phyloP scores from a whole-genome alignment of 2,113 vertebrate species.

The Aphyosemion australe region DNA sequence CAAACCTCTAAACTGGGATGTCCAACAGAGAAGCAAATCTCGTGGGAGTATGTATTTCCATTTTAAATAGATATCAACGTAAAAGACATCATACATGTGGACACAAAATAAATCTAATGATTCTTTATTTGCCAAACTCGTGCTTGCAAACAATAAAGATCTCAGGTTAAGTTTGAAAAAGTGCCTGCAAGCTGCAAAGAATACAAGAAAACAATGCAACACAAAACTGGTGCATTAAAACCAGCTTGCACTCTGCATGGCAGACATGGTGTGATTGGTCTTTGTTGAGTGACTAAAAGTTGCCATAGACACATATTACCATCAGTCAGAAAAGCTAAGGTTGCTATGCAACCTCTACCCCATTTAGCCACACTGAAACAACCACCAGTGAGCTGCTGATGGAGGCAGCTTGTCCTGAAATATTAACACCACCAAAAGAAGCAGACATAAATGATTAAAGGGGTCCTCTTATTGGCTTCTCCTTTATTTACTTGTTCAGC shows the following conservation, averaged over 20 bases:
- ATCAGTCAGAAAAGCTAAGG: conserved; percentile 44
- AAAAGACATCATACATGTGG: neutral
- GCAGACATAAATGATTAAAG: neutral
- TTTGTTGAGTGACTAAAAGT: conserved; percentile 33
- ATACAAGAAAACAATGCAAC: neutral
- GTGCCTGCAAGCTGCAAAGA: neutral
- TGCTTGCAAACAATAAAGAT: neutral
- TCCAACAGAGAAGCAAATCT: conserved; percentile 22
- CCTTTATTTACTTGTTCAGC: too few species aligned
- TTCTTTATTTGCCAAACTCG: conserved; percentile 24
- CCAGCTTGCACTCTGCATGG: neutral
- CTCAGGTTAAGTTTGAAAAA: conserved; percentile 8
- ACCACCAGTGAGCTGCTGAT: conserved; percentile 12
- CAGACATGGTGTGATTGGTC: conserved; percentile 19
- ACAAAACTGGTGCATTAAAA: neutral
- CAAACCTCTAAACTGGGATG: conserved; percentile 27
- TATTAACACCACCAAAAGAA: neutral
- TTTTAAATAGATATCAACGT: neutral
- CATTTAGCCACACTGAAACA: conserved; percentile 21
- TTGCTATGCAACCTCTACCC: conserved; percentile 69
- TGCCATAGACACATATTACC: conserved; percentile 43
- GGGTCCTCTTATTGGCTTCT: too few species aligned
- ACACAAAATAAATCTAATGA: conserved; percentile 9
- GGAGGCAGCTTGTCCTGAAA: conserved; percentile 17
- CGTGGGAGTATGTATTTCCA: neutral